Evolutionary conservation across 2,888 invertebrate genomes (phyloP), one percentile per base, ranked within the genome.

Genomic region (Polia nebulosa): DNA sequence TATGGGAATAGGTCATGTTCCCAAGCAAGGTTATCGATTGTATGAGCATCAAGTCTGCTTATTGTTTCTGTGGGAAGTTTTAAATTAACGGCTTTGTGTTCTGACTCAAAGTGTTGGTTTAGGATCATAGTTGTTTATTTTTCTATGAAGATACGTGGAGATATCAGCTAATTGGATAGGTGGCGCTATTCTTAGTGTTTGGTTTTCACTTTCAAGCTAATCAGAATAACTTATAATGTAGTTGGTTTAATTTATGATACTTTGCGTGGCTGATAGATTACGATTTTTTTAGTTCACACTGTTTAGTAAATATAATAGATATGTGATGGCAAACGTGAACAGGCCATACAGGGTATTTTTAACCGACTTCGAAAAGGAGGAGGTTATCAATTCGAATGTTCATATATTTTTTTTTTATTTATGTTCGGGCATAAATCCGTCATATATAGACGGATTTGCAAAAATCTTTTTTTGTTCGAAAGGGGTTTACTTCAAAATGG

Each of bases 21-120:
- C 49, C 76, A 77, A 74, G 76, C 52, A 75, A 29, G 64, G 69
- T 58, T 75, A 77, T 77, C 76, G 76, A 75, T 79, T 79, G 76
- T 79, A 45, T 68, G 53, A 49, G 25, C 32, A 59, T 25, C 63
- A 63, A 66, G 56, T 57, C 44, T 34, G 41, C 27, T 13, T 59
- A 73, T 79, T 77, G 79, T 79, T 34, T 11, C 22, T 51, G 60
- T 83, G 82, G 32, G 82, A 78, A 76, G 11, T 39, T 57, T 51
- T 57, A 53, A 53, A 61, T 64, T 53, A 44, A 63, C 44, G 34
- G 32, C 36, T 73, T 80, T 80, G 77, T 80, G 55, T 64, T 64
- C 39, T 39, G 3, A 36, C 5, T 44, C 4, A 17, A 64, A 65
- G 63, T 64, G 63, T 52, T 60, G 34, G 44, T 39, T 70, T 51